These are phyloP conservation scores for Smittia aterrima DNA, from an alignment of 2,888 invertebrate genomes.

Conservation along the genomic window DNA sequence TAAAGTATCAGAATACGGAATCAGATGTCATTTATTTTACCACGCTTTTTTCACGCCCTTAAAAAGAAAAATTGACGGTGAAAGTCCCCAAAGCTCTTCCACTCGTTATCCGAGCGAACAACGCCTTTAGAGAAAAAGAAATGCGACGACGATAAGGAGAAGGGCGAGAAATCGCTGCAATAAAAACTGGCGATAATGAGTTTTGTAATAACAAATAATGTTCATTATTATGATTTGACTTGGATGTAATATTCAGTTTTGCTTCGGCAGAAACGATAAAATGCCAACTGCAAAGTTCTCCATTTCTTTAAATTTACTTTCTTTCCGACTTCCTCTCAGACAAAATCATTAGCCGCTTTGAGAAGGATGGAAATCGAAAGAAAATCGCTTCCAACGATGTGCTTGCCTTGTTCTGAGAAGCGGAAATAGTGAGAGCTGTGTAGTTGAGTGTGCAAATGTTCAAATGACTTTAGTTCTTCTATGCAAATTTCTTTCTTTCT, in stretches of 20 bases:
- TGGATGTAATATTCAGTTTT: constrained; percentile 2
- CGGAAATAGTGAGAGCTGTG: not conserved
- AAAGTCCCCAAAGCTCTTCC: not conserved
- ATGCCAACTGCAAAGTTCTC: constrained; percentile 36
- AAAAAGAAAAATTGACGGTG: constrained; percentile 11
- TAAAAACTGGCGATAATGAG: constrained; percentile 39
- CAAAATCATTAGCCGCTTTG: constrained; percentile 27
- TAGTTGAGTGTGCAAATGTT: not conserved
- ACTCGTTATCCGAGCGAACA: not conserved
- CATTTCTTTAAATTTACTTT: not conserved
- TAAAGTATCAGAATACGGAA: constrained; percentile 28
- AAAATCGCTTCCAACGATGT: not conserved
- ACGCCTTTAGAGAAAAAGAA: not conserved
- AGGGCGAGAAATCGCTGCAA: constrained; percentile 28
- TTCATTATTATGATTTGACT: constrained; percentile 40
- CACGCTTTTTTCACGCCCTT: constrained; percentile 25
- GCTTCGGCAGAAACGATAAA: constrained; percentile 23
- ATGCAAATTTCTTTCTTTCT: not conserved
- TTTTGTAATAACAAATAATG: constrained; percentile 40
- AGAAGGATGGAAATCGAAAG: not conserved
- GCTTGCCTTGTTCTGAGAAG: not conserved
- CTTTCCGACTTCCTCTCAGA: not conserved
- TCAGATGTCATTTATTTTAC: constrained; percentile 36
- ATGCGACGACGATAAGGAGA: not conserved
- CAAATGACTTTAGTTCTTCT: not conserved